Evolutionary conservation across 2,797 vertebrate genomes (phyloP).

Genomic region (Arctocebus calabarensis): DNA sequence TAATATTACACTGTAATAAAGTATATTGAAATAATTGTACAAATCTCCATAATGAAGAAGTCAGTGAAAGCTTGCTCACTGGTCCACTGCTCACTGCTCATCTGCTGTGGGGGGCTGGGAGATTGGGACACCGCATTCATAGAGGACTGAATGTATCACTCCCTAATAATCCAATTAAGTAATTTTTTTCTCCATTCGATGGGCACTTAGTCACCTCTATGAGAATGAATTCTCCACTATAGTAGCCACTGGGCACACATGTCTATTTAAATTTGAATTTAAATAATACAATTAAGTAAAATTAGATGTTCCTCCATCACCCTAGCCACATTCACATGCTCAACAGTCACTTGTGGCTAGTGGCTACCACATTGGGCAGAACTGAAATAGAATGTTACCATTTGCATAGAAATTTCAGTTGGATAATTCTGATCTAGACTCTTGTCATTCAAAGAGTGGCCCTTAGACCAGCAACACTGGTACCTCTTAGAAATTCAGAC

Average conservation of each 20-base stretch:
- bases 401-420: background rate
- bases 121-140: too few relatives aligned
- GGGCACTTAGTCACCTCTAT: background rate
- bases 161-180: background rate
- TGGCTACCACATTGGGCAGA: background rate
- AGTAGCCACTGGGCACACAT: background rate
- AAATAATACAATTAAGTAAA: background rate
- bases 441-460: background rate
- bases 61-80: too few relatives aligned
- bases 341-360: background rate
- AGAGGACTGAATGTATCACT: background rate
- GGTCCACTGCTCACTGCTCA: too few relatives aligned
- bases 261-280: conserved; percentile 9
- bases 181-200: background rate
- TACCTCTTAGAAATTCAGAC: background rate
- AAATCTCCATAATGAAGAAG: too few relatives aligned
- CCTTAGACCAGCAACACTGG: accelerated
- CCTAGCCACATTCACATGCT: background rate
- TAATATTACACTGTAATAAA: too few relatives aligned
- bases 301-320: background rate
- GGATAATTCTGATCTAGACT: background rate
- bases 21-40: too few relatives aligned
- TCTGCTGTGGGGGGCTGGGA: too few relatives aligned
- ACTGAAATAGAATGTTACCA: background rate
- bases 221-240: background rate